Percentiles rank a stretch among this genome's conserved stretches.
Conservation (phyloP, 2,797 vertebrate genomes). For the Prunella strophiata region DNA sequence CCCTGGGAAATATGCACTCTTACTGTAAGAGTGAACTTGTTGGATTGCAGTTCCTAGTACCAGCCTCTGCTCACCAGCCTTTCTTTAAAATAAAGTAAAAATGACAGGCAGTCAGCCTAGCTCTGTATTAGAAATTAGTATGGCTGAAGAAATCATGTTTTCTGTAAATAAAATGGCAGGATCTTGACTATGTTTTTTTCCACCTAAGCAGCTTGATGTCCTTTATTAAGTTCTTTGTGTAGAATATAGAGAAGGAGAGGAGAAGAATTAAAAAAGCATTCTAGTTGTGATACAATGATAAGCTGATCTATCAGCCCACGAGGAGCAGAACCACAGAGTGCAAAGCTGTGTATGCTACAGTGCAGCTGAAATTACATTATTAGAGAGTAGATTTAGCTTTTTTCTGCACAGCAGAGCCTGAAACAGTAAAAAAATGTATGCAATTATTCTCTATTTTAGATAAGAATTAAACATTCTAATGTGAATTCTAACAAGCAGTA, state of each 20-base stretch:
- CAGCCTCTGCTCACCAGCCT: neutral
- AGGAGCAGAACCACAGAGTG: neutral
- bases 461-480: neutral
- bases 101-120: neutral
- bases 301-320: neutral
- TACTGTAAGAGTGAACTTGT: neutral
- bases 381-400: neutral
- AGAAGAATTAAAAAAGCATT: neutral
- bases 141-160: neutral
- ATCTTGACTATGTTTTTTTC: neutral
- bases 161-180: neutral
- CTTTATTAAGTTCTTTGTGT: neutral
- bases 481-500: neutral
- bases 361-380: slow-evolving; percentile 20
- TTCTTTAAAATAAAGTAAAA: neutral
- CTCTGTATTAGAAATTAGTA: neutral
- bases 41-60: neutral
- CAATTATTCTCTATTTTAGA: slow-evolving; percentile 7
- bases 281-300: neutral
- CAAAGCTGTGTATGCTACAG: neutral
- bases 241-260: neutral
- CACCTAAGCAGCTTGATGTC: neutral
- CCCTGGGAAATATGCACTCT: neutral
- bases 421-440: slow-evolving; percentile 2
- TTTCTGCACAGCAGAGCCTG: slow-evolving; percentile 47